Conservation (phyloP, 2,888 invertebrate species). For the Latrodectus hesperus region DNA sequence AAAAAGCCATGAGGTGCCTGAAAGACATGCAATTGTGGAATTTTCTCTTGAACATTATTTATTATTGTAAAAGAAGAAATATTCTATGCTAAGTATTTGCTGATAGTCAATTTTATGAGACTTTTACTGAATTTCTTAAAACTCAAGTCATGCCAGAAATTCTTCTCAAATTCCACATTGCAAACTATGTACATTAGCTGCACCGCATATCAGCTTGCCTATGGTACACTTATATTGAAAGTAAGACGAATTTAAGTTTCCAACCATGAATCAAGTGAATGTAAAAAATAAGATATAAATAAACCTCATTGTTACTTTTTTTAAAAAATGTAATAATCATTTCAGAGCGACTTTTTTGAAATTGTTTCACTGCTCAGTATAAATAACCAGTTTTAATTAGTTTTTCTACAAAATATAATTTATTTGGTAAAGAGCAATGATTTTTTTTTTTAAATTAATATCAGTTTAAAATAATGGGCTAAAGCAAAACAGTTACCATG, state of each 20-base stretch:
- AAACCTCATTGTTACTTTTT: too few species aligned
- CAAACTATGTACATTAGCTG: constrained; percentile 8
- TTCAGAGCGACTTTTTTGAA: too few species aligned
- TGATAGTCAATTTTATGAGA: constrained; percentile 13
- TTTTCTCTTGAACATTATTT: not conserved
- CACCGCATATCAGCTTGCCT: constrained; percentile 27
- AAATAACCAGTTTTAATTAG: too few species aligned
- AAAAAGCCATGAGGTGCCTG: constrained; percentile 48
- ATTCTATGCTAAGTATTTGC: not conserved
- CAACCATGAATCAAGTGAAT: too few species aligned
- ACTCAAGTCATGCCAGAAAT: not conserved
- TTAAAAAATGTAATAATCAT: too few species aligned
- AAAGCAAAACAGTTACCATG: too few species aligned
- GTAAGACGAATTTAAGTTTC: not conserved
- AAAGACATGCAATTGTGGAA: constrained; percentile 23
- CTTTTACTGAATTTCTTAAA: not conserved
- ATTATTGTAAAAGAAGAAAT: not conserved
- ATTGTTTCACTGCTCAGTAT: too few species aligned
- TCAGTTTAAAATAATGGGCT: too few species aligned
- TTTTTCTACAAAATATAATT: too few species aligned
- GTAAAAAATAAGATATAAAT: too few species aligned
- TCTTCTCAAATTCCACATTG: constrained; percentile 19
- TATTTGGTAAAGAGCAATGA: too few species aligned
- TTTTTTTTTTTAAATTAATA: too few species aligned
- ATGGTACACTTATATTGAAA: constrained; percentile 6